Evolutionary conservation across 2,888 invertebrate genomes (phyloP).

Genomic region (Spialia ferax): DNA sequence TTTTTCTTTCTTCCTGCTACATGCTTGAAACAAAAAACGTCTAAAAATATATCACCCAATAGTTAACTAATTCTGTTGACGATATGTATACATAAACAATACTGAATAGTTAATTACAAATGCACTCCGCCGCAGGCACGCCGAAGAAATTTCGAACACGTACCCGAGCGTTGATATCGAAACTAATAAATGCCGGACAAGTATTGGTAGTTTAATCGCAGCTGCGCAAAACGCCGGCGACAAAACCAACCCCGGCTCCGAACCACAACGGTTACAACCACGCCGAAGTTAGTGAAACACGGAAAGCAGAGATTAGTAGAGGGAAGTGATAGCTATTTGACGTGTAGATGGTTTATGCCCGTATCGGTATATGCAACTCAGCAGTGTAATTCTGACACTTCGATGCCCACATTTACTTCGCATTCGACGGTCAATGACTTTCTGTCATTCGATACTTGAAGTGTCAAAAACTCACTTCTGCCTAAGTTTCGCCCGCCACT

Average conservation of each 20-base stretch:
- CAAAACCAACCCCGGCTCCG: conserved; percentile 80
- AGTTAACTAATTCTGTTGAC: background rate
- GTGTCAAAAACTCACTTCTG: too few relatives aligned
- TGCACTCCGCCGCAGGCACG: conserved; percentile 9
- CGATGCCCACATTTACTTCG: too few relatives aligned
- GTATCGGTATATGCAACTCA: too few relatives aligned
- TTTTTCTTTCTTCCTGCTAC: background rate
- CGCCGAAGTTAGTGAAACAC: conserved; percentile 79
- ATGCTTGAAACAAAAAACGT: background rate
- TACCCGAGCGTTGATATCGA: conserved; percentile 58
- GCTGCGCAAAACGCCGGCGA: conserved; percentile 78
- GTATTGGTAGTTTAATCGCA: conserved; percentile 81
- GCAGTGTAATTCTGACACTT: too few relatives aligned
- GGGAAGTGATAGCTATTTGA: background rate
- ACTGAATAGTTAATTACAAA: conserved; percentile 22
- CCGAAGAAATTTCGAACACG: conserved; percentile 38
- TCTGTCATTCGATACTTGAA: too few relatives aligned
- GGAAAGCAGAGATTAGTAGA: background rate
- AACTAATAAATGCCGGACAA: conserved; percentile 79
- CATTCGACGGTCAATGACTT: too few relatives aligned
- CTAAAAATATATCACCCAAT: too few relatives aligned
- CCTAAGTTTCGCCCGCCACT: too few relatives aligned
- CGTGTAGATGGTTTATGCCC: background rate
- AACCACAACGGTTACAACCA: conserved; percentile 75
- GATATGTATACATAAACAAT: background rate